Base-by-base conservation (phyloP, 2,888 invertebrate species). In the Leptothorax acervorum region DNA sequence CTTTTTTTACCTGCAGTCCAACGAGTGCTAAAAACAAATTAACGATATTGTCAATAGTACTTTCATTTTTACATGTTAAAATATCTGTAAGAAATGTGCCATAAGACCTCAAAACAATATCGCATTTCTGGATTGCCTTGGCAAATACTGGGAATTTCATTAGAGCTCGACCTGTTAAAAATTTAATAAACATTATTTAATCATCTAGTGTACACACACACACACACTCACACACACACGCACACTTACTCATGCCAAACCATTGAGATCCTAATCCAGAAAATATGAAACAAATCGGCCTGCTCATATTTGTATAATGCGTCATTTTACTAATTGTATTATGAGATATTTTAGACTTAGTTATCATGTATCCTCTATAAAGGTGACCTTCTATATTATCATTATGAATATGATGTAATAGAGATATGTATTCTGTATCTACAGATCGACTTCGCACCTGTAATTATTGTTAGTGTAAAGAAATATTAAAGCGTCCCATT, bases 281-380 rank as follows among this genome's bases (percentile, higher is more conserved):
- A 95, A 98, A 99, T 68, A 98, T 97, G 95, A 97, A 98, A 96
- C 98, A 98, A 0, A 98, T 95, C 2, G 98, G 97, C 0, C 97
- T 96, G 76, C 96, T 96, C 0, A 96, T 95, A 0, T 96, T 0
- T 96, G 95, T 23, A 23, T 23, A 23, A 94, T 96, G 96, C 88
- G 96, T 95, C 31, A 96, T 94, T 66, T 96, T 96, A 62, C 95
- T 95, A 0, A 95, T 92, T 1, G 96, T 86, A 0, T 95, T 93
- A 4, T 95, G 92, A 18, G 84, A n/a, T 0, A 86, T 86, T 6
- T 81, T 83, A 39, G 92, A 84, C 94, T 95, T 95, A 18, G 96
- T 88, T 15, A 98, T 93, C 0, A 96, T 96, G 93, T 96, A 98
- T 39, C 98, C 98, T 87, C 98, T 96, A 91, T 97, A 97, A 2